Percentiles rank a stretch among this genome's conserved stretches.
Conservation (phyloP, 2,797 vertebrate genomes). For the Valencia hispanica region DNA sequence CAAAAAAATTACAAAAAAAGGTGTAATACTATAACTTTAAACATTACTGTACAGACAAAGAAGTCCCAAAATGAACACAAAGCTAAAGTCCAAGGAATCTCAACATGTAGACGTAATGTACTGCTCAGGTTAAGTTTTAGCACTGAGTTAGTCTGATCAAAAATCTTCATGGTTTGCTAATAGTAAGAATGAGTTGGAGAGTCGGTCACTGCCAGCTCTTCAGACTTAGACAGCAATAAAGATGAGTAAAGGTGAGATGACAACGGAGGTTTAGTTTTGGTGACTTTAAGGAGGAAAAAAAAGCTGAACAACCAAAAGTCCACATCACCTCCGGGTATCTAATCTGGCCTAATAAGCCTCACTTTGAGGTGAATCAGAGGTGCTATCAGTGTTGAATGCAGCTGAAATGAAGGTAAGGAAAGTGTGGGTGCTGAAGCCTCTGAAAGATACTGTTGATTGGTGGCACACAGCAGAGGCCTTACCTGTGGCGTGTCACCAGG, state of each 20-base stretch:
- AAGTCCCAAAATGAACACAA: too few species aligned
- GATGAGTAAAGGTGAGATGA: neutral
- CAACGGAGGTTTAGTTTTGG: too few species aligned
- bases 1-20: too few species aligned
- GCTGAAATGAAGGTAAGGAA: constrained; percentile 3
- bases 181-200: neutral
- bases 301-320: neutral
- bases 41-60: too few species aligned
- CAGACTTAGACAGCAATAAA: neutral
- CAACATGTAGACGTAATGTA: too few species aligned
- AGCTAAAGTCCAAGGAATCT: too few species aligned
- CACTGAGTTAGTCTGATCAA: too few species aligned
- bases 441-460: constrained; percentile 33
- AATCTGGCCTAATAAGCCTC: constrained; percentile 9
- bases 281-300: neutral
- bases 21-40: too few species aligned
- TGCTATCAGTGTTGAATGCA: neutral
- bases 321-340: constrained; percentile 14
- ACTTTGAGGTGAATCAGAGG: constrained; percentile 15
- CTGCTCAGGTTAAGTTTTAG: too few species aligned
- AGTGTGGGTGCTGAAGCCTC: constrained; percentile 13
- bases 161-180: neutral
- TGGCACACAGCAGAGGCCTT: neutral
- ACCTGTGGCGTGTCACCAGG: neutral
- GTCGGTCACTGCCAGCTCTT: neutral